A percentile compares a stretch with the other conserved stretches of the same genome.
These are phyloP conservation scores for Caenorhabditis sp. DNA, from an alignment of 2,888 invertebrate genomes.

Conservation along the genomic window DNA sequence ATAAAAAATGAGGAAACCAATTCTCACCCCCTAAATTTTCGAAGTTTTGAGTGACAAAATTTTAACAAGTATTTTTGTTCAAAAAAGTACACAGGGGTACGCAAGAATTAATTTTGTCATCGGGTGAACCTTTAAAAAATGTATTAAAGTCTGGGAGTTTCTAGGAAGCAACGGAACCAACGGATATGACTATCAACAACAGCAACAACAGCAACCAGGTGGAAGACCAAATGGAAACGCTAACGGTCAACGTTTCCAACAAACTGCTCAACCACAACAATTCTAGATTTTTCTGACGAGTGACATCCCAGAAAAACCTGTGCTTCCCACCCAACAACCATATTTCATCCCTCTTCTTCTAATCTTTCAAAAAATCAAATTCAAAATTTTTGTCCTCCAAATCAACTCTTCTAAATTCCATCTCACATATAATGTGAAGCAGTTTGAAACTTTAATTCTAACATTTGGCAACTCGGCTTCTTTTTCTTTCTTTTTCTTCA, in stretches of 20 bases:
- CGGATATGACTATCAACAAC: constrained; percentile 46
- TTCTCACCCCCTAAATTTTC: too few relatives aligned
- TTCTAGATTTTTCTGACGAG: constrained; percentile 30
- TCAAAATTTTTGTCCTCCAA: constrained; percentile 32
- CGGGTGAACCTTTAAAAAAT: background rate
- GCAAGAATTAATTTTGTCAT: background rate
- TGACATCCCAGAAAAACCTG: constrained; percentile 25
- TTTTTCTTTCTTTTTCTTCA: constrained; percentile 6
- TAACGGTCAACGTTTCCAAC: constrained; percentile 42
- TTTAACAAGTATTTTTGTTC: too few relatives aligned
- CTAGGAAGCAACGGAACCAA: constrained; percentile 29
- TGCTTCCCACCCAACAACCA: constrained; percentile 14
- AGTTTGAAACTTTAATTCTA: constrained; percentile 14
- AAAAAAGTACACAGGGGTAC: too few relatives aligned
- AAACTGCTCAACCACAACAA: constrained; percentile 51
- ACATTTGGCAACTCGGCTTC: constrained; percentile 14
- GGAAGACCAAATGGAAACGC: constrained; percentile 37
- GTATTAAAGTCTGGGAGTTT: too few relatives aligned
- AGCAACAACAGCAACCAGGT: constrained; percentile 5
- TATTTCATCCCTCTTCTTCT: constrained; percentile 11
- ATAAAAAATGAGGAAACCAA: too few relatives aligned
- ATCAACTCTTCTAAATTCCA: background rate
- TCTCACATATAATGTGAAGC: constrained; percentile 11
- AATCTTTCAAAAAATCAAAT: constrained; percentile 45
- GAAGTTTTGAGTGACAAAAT: too few relatives aligned